Base-by-base conservation (phyloP, 2,797 vertebrate genomes). In the Glossophaga mutica region DNA sequence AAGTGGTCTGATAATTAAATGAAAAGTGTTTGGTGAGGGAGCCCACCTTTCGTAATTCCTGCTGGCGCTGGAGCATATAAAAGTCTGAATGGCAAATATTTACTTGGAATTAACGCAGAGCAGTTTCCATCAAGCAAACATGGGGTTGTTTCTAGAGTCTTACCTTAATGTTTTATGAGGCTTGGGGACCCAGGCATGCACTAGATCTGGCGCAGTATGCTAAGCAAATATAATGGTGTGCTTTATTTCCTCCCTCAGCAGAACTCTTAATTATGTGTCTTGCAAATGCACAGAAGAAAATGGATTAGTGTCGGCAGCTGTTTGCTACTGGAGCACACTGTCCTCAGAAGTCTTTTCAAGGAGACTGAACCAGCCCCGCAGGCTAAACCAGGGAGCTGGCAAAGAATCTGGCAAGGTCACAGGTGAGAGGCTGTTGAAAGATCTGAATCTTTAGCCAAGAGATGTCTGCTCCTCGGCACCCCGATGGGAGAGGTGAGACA, bases 231-330 rank as follows among this genome's bases (percentile, higher is more conserved):
- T 91, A 87, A 71, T 5, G 94, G 83, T 82, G 91, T 78, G 91
- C 92, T 97, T 97, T 94, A 95, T 96, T 88, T 92, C 55, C 83
- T 95, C 74, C 88, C 96, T 92, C 52, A 9, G 88, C 97, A 97
- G 91, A 97, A 81, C 94, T 96, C 97, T 89, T 97, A 81, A 97
- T 98, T 94, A 90, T 26, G 93, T 29, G 83, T 85, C 95, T 81
- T 89, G 95, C 96, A 95, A 97, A 96, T 0, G 26, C 5, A 29
- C 82, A 62, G 57, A 94, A 94, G 97, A 90, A 90, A 97, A 97
- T 3, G 97, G 96, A 97, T 98, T 97, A 97, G 83, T 95, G 6
- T 21, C 55, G 29, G 68, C 97, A 98, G 98, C 98, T 97, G 97
- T 96, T 98, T 62, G 8, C 87, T 11, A 2, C 83, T 65, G 0